These are phyloP conservation scores for Sarcophaga subvicina DNA, from an alignment of 2,888 invertebrate species.

Conservation along the genomic window DNA sequence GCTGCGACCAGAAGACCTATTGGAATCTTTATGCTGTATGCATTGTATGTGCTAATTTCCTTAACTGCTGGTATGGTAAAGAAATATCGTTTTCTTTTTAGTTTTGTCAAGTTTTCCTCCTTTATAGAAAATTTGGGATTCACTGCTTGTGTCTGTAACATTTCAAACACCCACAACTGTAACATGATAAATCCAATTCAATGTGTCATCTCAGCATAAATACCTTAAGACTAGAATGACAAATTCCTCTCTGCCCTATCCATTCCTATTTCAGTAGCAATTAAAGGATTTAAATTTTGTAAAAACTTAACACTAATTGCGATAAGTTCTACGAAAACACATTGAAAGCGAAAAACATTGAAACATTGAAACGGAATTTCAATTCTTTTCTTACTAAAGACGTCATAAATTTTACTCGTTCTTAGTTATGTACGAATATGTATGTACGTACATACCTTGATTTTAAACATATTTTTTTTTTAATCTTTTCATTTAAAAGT, in stretches of 20 bases:
- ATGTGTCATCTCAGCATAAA: slow-evolving; percentile 59
- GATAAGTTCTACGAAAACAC: neutral
- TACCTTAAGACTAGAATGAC: slow-evolving; percentile 60
- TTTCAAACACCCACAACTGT: neutral
- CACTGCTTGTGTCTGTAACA: neutral
- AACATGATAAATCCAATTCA: slow-evolving; percentile 50
- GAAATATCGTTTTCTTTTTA: no score
- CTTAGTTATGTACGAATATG: neutral
- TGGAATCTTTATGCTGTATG: no score
- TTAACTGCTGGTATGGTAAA: no score
- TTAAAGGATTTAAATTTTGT: slow-evolving; percentile 54
- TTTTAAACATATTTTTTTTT: slow-evolving; percentile 22
- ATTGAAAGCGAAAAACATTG: neutral
- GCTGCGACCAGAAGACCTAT: no score
- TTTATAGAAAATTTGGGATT: neutral
- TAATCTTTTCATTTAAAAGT: neutral
- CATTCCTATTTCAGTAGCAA: slow-evolving; percentile 35
- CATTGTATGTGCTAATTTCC: no score
- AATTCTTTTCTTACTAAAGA: slow-evolving; percentile 29
- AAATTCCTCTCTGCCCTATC: slow-evolving; percentile 45
- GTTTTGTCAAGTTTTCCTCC: no score
- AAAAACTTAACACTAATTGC: neutral
- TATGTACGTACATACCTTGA: neutral
- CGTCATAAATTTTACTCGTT: slow-evolving; percentile 52
- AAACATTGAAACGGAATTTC: slow-evolving; percentile 1